Evolutionary conservation across 35 echinoderm and acorn worm species (phyloP), one percentile per base, ranked within the genome.

Genomic region (Lytechinus variegatus): DNA sequence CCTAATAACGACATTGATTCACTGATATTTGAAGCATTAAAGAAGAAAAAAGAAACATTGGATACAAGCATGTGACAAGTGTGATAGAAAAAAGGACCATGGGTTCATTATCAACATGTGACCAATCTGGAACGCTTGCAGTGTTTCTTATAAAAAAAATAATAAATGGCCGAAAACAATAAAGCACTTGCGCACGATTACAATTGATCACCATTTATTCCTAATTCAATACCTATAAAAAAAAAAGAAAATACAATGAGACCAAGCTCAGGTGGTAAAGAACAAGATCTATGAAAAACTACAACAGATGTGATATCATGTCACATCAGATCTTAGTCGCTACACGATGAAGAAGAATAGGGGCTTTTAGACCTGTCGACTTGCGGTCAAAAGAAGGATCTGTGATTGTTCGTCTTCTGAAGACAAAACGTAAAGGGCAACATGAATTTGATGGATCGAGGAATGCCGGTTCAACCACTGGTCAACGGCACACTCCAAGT

Each of bases 241-340:
- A 24, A 79, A 79, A 79, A 79, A 79, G 66, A 79, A n/a, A 79
- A 79, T 24, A 79, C 66, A 79, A 79, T 79, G 66, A 79, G 66
- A 24, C 66, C n/a, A 79, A 79, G 66, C 19, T 79, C 66, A 79
- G 66, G 66, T 79, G 66, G 66, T 79, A 24, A 24, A 24, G 66
- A 7, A 79, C 10, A n/a, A 79, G 66, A 79, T 79, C 66, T 79
- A 79, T 79, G 66, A 79, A 5, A 79, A 54, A 90, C 27, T 54
- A 54, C 28, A 90, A 52, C 88, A 90, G 88, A 90, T 90, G 88
- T 90, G 88, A 90, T 90, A 44, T 54, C 52, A 44, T 90, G 88
- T 90, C 88, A 54, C 88, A 90, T 90, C 7, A 44, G 28, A 90
- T 54, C 10, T 90, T 90, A 28, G 29, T 29, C 28, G 88, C 29